These are phyloP conservation scores for Trichopoda pennipes DNA, from an alignment of 2,888 invertebrate species.

Conservation along the genomic window DNA sequence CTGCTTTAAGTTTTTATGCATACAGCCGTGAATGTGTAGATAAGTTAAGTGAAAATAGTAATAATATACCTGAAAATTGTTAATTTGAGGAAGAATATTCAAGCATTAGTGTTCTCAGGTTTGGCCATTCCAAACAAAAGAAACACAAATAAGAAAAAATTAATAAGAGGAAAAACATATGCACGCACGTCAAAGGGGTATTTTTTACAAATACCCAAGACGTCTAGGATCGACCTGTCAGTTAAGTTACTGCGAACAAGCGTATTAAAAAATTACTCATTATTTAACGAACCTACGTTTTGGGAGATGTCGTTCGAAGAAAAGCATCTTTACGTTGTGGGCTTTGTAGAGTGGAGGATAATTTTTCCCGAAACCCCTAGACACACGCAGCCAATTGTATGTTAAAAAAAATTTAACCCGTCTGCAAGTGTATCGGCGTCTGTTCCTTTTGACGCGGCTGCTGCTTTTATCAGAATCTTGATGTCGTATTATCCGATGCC, in stretches of 20 bases:
- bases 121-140: too few species aligned
- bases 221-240: neutral
- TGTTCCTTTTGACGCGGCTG: conserved; percentile 22
- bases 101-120: neutral
- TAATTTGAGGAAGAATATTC: neutral
- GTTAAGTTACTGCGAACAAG: neutral
- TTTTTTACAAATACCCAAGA: neutral
- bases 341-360: neutral
- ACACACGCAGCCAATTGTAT: conserved; percentile 1
- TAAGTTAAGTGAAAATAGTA: too few species aligned
- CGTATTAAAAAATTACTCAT: neutral
- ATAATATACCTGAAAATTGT: too few species aligned
- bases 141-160: too few species aligned
- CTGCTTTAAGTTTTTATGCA: too few species aligned
- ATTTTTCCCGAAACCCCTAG: neutral
- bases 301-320: too few species aligned
- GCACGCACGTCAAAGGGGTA: neutral
- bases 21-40: too few species aligned
- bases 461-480: too few species aligned
- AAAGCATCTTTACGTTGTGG: neutral
- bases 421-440: conserved; percentile 6
- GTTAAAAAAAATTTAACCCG: conserved; percentile 1
- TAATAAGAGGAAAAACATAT: too few species aligned
- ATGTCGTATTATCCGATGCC: too few species aligned
- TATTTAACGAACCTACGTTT: neutral